Evolutionary conservation across 2,797 vertebrate genomes (phyloP), one percentile per base, ranked within the genome.

Genomic region (Catharus ustulatus): DNA sequence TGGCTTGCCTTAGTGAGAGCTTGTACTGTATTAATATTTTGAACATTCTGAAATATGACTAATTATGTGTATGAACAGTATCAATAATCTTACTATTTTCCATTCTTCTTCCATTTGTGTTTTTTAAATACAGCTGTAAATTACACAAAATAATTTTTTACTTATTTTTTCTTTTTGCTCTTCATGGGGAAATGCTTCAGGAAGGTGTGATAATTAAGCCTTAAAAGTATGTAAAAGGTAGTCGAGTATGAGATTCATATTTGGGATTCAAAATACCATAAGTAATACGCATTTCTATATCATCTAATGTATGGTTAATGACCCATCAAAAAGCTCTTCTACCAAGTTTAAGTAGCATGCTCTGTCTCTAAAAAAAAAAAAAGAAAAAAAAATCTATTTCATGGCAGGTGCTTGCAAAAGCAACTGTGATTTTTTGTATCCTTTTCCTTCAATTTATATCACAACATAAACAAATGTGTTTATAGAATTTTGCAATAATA

Each of bases 261-360:
- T 43, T 32, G 9, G 20, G 10, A 59, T 61, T 49, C 42, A 91
- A 61, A 72, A 67, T 71, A 64, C 11, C 11, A 9, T 42, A 21
- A 87, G 27, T 78, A 72, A 68, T 59, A 38, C 7, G 49, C 26
- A 67, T 74, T 77, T 91, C 11, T 3, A 34, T 46, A 19, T 59
- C 15, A 66, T 57, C 6, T 48, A 74, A 71, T 27, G 5, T 48
- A 34, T 1, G 2, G 38, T 36, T 4, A 15, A 68, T 52, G 29
- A 72, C 16, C 20, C 18, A 61, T 52, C 40, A 34, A 38, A 90
- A 75, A 64, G 9, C 7, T 84, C 21, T 72, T 73, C n/a, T 42
- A 61, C 2, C 3, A 29, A 84, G 5, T 64, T 72, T 84, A 18
- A 26, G 10, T 13, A 27, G 2, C 0, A 2, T 61, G 3, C 3